Percentiles rank a stretch among this genome's conserved stretches.
These are phyloP conservation scores for Adrianichthys oophorus DNA, from an alignment of 2,797 vertebrate genomes.

Conservation along the genomic window DNA sequence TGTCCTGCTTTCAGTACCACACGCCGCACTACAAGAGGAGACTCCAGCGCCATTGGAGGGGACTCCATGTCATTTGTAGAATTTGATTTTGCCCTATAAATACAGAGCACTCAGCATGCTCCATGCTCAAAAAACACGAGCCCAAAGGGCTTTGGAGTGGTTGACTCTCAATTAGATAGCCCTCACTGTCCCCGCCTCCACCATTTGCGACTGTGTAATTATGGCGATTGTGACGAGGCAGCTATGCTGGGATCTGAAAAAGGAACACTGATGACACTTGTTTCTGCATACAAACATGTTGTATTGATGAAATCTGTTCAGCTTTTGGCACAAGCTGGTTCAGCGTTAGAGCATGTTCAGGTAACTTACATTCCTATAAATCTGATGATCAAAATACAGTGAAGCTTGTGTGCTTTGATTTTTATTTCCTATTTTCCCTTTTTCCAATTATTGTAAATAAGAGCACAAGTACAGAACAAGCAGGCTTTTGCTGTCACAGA, in stretches of 20 bases:
- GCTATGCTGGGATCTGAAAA: conserved; percentile 27
- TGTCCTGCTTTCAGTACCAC: conserved; percentile 66
- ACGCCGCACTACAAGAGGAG: conserved; percentile 66
- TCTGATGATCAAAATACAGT: neutral
- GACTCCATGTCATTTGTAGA: conserved; percentile 67
- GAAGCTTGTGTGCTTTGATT: conserved; percentile 4
- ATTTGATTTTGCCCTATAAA: conserved; percentile 64
- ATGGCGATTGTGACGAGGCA: conserved; percentile 28
- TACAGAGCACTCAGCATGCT: conserved; percentile 62
- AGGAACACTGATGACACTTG: conserved; percentile 15
- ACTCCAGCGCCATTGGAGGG: conserved; percentile 66
- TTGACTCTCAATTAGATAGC: conserved; percentile 73
- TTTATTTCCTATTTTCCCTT: conserved; percentile 18
- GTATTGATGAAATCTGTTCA: neutral
- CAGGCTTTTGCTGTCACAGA: conserved; percentile 64
- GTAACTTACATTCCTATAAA: neutral
- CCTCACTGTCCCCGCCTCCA: conserved; percentile 36
- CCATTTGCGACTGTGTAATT: conserved; percentile 53
- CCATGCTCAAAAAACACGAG: conserved; percentile 39
- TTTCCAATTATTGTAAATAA: conserved; percentile 21
- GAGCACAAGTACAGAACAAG: conserved; percentile 40
- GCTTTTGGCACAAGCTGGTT: neutral
- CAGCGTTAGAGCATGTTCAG: too few relatives aligned
- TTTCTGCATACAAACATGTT: conserved; percentile 22
- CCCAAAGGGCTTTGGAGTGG: conserved; percentile 59